Evolutionary conservation across 2,797 vertebrate genomes (phyloP).

Genomic region (Anabas testudineus): DNA sequence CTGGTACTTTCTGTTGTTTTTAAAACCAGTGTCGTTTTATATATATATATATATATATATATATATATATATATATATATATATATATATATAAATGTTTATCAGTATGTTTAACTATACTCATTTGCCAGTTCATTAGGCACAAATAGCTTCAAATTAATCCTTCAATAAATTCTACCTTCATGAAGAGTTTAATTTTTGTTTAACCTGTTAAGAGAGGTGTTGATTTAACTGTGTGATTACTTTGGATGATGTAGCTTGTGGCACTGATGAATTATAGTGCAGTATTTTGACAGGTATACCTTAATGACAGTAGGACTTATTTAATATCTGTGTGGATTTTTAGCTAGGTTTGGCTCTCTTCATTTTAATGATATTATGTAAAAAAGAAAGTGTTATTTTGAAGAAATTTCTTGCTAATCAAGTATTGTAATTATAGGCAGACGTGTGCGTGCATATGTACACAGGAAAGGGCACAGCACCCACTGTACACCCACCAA

Average conservation of each 20-base stretch:
- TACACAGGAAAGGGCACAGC: background rate
- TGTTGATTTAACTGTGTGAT: too few species aligned
- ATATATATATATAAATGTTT: background rate
- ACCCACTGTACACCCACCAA: conserved; percentile 87
- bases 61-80: too few species aligned
- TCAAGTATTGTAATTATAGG: background rate
- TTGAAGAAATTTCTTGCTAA: background rate
- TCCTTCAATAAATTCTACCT: background rate
- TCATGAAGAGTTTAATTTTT: too few species aligned
- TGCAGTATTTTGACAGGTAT: too few species aligned
- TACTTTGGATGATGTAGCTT: too few species aligned
- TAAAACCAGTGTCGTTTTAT: background rate
- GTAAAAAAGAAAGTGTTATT: conserved; percentile 1
- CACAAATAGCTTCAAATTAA: background rate
- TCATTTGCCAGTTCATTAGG: background rate
- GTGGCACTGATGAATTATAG: too few species aligned
- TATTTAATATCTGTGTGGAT: too few species aligned
- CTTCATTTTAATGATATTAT: background rate
- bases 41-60: background rate
- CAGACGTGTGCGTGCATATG: background rate
- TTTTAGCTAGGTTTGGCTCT: background rate
- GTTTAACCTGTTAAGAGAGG: too few species aligned
- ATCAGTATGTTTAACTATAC: background rate
- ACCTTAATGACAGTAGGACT: too few species aligned
- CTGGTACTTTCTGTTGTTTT: background rate